Base-by-base conservation (phyloP, 2,113 vertebrate genomes). In the Chaenogobius annularis region DNA sequence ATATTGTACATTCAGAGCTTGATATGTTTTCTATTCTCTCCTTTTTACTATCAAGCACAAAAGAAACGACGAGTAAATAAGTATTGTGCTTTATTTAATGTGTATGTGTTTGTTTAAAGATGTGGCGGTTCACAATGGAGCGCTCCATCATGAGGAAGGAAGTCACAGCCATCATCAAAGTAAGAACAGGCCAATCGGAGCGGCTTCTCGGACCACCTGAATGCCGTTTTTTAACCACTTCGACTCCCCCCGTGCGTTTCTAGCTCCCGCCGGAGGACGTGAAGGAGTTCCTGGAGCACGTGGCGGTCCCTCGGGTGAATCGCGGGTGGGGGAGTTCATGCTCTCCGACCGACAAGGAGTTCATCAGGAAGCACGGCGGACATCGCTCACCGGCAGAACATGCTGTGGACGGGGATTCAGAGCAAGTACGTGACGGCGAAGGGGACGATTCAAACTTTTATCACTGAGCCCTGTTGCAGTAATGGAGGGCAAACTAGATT, bases 321-420 rank as follows among this genome's bases (percentile, higher is more conserved):
- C 94, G 93, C 66, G 98, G 97, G 56, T 99, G 98, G 98, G 98
- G 98, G 97, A 99, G 91, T 99, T 99, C 86, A 77, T 96, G 83
- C 87, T 99, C 83, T n/a, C 94, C 95, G 10, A 94, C 94, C 0
- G 97, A 99, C 47, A 84, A 86, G 11, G 95, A 97, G 64, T 99
- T 99, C 86, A 93, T 98, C 79, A 95, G 93, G 92, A 99, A 98
- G 85, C 98, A 99, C 79, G 95, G n/a, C 95, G 1, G 98, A 99
- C 23, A 94, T 99, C 80, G 96, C 95, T 64, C 96, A 98, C 90
- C 93, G 97, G 81, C 98, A 99, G 65, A 92, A 96, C 73, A 99
- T 99, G 98, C 94, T 99, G 77, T 99, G 98, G 98, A 92, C 95
- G 9, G 97, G 98, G 84, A 98, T 99, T 83, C 97, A 98, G 92